Evolutionary conservation across 2,888 invertebrate genomes (phyloP).

Genomic region (Microctonus aethiopoides): DNA sequence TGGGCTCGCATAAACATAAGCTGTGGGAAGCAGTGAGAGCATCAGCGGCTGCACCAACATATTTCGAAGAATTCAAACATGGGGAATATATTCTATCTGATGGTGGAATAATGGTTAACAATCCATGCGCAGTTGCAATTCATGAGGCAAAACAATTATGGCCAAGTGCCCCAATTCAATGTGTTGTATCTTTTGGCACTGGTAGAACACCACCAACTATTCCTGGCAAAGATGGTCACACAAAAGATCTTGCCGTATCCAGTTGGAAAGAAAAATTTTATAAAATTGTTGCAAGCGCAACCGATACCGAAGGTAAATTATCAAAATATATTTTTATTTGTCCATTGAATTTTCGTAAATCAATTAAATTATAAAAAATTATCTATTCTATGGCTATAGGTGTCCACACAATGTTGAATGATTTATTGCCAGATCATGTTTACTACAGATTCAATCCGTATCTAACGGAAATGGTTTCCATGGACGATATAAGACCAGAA

Average conservation of each 20-base stretch:
- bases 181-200: slow-evolving; percentile 87
- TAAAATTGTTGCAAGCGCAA: slow-evolving; percentile 85
- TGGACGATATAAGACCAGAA: slow-evolving; percentile 83
- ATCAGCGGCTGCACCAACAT: slow-evolving; percentile 91
- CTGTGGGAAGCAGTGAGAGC: slow-evolving; percentile 90
- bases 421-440: slow-evolving; percentile 77
- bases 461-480: slow-evolving; percentile 79
- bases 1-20: slow-evolving; percentile 76
- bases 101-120: slow-evolving; percentile 85
- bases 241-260: slow-evolving; percentile 63
- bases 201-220: slow-evolving; percentile 70
- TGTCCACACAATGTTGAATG: slow-evolving; percentile 81
- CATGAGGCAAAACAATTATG: slow-evolving; percentile 88
- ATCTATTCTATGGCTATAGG: slow-evolving; percentile 67
- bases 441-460: slow-evolving; percentile 93
- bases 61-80: slow-evolving; percentile 84
- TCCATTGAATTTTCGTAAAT: slow-evolving; percentile 18
- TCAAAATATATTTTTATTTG: slow-evolving; percentile 15
- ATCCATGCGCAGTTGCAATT: slow-evolving; percentile 88
- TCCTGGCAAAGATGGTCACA: slow-evolving; percentile 39
- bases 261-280: slow-evolving; percentile 84
- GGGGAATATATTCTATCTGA: slow-evolving; percentile 75
- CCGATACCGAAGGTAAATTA: slow-evolving; percentile 82
- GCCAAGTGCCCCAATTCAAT: slow-evolving; percentile 79
- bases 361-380: not conserved